Conservation (phyloP, 1,140 invertebrate genomes). For the Drosophila baimaii region DNA sequence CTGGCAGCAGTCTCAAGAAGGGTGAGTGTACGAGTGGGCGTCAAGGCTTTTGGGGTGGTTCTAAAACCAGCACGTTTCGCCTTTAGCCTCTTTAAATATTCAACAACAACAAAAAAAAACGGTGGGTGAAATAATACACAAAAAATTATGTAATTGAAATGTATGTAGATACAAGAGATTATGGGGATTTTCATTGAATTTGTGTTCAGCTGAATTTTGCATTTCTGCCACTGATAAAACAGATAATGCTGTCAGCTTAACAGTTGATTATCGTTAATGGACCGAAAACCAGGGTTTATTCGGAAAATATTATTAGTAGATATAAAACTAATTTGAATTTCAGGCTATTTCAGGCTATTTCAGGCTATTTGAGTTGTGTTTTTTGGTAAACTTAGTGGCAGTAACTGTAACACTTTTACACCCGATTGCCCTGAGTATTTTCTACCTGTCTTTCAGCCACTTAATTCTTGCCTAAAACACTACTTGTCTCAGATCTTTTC, state of each 20-base stretch:
- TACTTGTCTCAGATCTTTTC: neutral
- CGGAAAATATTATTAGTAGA: neutral
- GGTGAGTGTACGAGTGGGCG: neutral
- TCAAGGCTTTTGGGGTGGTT: conserved; percentile 8
- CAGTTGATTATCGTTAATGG: conserved; percentile 23
- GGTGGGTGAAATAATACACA: neutral
- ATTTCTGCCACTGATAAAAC: neutral
- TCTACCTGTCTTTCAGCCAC: neutral
- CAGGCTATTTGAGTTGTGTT: too few relatives aligned
- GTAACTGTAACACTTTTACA: conserved; percentile 3
- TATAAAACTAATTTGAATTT: neutral
- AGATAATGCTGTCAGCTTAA: conserved; percentile 9
- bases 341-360: neutral
- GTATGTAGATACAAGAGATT: conserved; percentile 20
- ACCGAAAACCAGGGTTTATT: neutral
- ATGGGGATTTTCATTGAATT: conserved; percentile 6
- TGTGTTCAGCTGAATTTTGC: conserved; percentile 5
- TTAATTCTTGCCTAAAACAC: neutral
- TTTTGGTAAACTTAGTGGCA: neutral
- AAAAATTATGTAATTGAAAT: conserved; percentile 8
- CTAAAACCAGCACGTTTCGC: neutral
- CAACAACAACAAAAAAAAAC: conserved; percentile 2
- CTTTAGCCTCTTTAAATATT: conserved; percentile 18
- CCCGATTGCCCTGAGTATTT: neutral
- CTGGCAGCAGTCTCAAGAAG: conserved; percentile 28